Conservation (phyloP, 2,113 vertebrate genomes). For the Fulmarus glacialis region DNA sequence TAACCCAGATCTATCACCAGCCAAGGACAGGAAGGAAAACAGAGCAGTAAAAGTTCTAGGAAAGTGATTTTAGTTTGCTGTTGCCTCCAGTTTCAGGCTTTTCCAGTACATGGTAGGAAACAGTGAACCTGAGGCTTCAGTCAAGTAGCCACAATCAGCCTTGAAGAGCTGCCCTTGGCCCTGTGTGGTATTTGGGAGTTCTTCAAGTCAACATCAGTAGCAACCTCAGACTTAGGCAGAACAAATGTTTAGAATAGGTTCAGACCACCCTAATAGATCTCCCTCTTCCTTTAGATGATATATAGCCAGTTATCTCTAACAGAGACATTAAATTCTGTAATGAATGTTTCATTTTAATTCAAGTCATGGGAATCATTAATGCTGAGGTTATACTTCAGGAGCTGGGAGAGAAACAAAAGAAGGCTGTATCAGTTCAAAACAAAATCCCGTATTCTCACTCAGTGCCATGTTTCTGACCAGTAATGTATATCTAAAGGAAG, state of each 20-base stretch:
- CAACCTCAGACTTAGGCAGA: not conserved
- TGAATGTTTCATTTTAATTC: not conserved
- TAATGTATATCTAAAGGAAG: not conserved
- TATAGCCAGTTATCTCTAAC: not conserved
- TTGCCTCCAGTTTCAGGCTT: not conserved
- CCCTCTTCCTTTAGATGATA: not conserved
- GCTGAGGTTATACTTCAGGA: not conserved
- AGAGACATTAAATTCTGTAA: not conserved
- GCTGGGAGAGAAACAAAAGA: not conserved
- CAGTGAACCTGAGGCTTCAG: not conserved
- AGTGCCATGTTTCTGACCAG: not conserved
- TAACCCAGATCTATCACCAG: constrained; percentile 13
- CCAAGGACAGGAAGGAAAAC: constrained; percentile 28
- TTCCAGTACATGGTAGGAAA: not conserved
- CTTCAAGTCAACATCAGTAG: not conserved
- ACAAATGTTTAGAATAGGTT: not conserved
- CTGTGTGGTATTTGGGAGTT: accelerated
- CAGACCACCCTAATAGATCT: not conserved
- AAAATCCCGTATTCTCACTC: not conserved
- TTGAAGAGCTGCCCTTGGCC: not conserved
- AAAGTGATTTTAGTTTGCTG: not conserved
- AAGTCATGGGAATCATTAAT: not conserved
- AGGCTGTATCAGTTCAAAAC: not conserved
- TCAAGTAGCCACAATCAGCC: not conserved
- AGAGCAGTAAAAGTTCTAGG: not conserved